Evolutionary conservation across 2,797 vertebrate species (phyloP), one percentile per base, ranked within the genome.

Genomic region (Buceros bicornis): DNA sequence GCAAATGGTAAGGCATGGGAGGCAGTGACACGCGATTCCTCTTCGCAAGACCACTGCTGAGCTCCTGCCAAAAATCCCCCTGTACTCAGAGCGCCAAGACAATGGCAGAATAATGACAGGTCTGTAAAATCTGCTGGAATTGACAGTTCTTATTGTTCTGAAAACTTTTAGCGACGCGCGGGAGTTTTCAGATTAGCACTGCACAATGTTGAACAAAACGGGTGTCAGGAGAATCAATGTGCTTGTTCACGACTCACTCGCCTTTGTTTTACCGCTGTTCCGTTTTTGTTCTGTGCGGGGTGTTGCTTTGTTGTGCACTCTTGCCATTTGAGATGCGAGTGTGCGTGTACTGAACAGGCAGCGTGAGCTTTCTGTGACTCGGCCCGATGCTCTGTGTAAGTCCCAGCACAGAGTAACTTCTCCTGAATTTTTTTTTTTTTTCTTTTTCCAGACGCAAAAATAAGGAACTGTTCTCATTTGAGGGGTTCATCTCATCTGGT

Each of bases 81-180:
- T 95, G 62, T 61, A 76, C 82, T 94, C 61, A 95, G 92, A 67
- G 95, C 80, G 85, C 90, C 86, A 95, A 96, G 95, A 97, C 92
- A 97, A 97, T 93, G 65, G 93, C 76, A 79, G 65, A 94, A 96
- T 91, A 97, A 97, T 93, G 95, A 90, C 83, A 94, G 82, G 80
- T 61, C 94, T 95, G 72, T 87, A 92, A 93, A 97, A 95, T 92
- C 61, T 96, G 96, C 95, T 90, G 74, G 62, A 87, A 90, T 33
- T 97, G 95, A 95, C 95, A 96, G 94, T 93, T 94, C 85, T 56
- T 86, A 95, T 97, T 97, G 93, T 98, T 96, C 96, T 21, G n/a
- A 66, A 89, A 97, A 97, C 86, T 97, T 97, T 94, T 88, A 4
- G 51, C 94, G 94, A 94, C 3, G 60, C 72, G 92, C 56, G 64